phyloP scores from a whole-genome alignment of 1,140 invertebrate species.

The Megalonaias nervosa region DNA sequence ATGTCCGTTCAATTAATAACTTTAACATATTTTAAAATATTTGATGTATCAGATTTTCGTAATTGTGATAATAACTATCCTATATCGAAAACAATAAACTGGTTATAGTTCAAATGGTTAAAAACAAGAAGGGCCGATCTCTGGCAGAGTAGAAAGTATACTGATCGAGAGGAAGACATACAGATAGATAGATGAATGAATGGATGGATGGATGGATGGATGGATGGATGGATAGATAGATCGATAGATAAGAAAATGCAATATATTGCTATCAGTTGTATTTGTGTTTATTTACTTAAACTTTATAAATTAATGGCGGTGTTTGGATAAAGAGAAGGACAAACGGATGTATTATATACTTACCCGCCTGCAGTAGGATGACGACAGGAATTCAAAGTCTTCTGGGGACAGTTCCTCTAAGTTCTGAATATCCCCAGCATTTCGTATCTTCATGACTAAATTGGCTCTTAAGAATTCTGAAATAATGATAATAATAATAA shows the following conservation, averaged over 20 bases:
- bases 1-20: too few relatives aligned
- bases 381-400: slow-evolving; percentile 26
- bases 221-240: too few relatives aligned
- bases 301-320: not conserved
- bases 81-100: too few relatives aligned
- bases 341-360: not conserved
- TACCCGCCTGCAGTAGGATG: slow-evolving; percentile 40
- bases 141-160: not conserved
- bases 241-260: too few relatives aligned
- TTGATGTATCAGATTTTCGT: too few relatives aligned
- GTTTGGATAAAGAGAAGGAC: not conserved
- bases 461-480: slow-evolving; percentile 41
- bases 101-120: too few relatives aligned
- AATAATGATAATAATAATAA: slow-evolving; percentile 18
- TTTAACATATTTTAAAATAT: too few relatives aligned
- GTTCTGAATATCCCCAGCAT: slow-evolving; percentile 19
- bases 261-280: not conserved
- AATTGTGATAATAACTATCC: too few relatives aligned
- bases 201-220: too few relatives aligned
- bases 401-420: slow-evolving; percentile 29
- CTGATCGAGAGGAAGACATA: not conserved
- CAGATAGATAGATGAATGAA: not conserved
- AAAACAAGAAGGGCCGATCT: not conserved
- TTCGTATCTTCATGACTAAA: slow-evolving; percentile 39
- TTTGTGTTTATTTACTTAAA: not conserved